phyloP scores from a whole-genome alignment of 2,888 invertebrate species.

The Leucoma salicis region DNA sequence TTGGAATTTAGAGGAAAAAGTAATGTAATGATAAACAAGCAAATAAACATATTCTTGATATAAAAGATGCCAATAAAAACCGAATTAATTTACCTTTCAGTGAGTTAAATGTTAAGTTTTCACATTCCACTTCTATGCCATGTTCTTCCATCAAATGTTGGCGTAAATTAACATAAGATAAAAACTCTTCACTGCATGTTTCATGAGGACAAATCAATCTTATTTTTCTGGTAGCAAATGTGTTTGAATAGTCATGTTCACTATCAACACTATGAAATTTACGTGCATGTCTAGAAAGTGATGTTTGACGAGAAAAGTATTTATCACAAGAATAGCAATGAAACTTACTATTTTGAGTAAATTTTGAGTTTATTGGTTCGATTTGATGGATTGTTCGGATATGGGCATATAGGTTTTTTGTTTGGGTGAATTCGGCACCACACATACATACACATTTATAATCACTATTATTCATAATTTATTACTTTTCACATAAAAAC shows the following conservation, averaged over 20 bases:
- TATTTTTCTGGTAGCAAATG: neutral
- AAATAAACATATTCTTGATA: neutral
- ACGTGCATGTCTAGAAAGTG: neutral
- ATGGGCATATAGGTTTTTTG: neutral
- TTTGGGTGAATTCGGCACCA: neutral
- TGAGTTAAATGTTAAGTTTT: neutral
- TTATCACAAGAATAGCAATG: neutral
- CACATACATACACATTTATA: neutral
- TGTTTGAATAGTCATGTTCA: neutral
- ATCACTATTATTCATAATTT: neutral
- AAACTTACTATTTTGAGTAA: too few species aligned
- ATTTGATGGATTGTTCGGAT: neutral
- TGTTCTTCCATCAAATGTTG: neutral
- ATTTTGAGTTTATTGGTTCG: too few species aligned
- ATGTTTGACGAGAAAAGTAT: neutral
- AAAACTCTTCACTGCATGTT: neutral
- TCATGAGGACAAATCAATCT: neutral
- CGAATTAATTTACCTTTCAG: neutral
- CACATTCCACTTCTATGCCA: neutral
- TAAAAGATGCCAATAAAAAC: too few species aligned
- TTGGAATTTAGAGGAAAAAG: neutral
- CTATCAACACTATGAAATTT: neutral
- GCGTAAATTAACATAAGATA: neutral
- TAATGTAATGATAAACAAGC: neutral
- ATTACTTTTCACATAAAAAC: too few species aligned